Percentiles rank a stretch among this genome's conserved stretches.
phyloP scores from a whole-genome alignment of 2,113 vertebrate species.

The Chroicocephalus ridibundus region DNA sequence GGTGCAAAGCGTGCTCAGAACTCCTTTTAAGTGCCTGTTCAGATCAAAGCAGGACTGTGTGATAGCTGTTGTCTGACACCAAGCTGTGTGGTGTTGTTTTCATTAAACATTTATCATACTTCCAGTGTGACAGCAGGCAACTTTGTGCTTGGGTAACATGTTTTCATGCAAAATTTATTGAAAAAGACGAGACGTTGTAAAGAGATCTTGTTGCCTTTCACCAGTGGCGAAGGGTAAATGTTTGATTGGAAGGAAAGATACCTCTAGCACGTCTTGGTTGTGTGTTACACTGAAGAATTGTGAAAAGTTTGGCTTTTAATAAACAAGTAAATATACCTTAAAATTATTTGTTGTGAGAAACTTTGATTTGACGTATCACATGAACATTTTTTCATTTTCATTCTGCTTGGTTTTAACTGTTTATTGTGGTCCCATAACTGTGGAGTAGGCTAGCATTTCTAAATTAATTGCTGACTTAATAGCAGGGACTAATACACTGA shows the following conservation, averaged over 20 bases:
- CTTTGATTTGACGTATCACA: neutral
- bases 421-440: neutral
- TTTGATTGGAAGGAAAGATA: slow-evolving; percentile 72
- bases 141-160: slow-evolving; percentile 84
- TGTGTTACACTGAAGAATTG: neutral
- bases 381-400: neutral
- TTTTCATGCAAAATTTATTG: slow-evolving; percentile 99
- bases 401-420: neutral
- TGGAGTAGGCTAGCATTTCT: neutral
- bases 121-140: slow-evolving; percentile 94
- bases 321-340: neutral
- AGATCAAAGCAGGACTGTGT: slow-evolving; percentile 88
- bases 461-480: neutral
- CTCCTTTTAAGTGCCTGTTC: slow-evolving; percentile 81
- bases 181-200: slow-evolving; percentile 85
- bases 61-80: slow-evolving; percentile 89
- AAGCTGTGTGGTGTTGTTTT: slow-evolving; percentile 92
- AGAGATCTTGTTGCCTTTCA: slow-evolving; percentile 89
- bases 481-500: neutral
- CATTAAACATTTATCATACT: slow-evolving; percentile 98
- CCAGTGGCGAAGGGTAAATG: slow-evolving; percentile 83
- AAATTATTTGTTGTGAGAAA: neutral
- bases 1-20: slow-evolving; percentile 72
- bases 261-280: neutral
- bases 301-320: neutral